Conservation (phyloP, 2,888 invertebrate genomes). For the Athrips mouffetella region DNA sequence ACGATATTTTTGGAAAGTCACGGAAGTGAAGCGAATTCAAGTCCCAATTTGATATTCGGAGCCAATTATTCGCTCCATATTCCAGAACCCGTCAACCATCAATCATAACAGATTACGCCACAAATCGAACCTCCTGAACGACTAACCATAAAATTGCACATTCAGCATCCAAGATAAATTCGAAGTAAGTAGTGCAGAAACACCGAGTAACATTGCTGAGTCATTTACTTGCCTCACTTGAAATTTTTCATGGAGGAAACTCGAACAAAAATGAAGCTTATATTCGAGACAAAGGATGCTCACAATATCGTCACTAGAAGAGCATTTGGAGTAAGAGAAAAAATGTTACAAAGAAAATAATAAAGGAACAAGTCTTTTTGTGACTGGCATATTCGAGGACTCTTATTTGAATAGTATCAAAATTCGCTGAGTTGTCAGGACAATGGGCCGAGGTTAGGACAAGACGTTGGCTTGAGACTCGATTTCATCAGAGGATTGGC, state of each 20-base stretch:
- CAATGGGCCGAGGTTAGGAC: constrained; percentile 40
- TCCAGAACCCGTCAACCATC: constrained; percentile 48
- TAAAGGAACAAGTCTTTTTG: constrained; percentile 35
- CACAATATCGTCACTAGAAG: constrained; percentile 36
- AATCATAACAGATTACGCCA: constrained; percentile 59
- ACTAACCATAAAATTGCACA: constrained; percentile 61
- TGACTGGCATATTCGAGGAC: constrained; percentile 42
- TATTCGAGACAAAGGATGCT: constrained; percentile 46
- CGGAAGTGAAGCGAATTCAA: constrained; percentile 19
- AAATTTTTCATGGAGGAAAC: constrained; percentile 32
- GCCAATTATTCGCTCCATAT: constrained; percentile 49
- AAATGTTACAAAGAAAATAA: constrained; percentile 40
- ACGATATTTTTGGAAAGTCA: constrained; percentile 21
- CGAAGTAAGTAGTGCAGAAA: constrained; percentile 53
- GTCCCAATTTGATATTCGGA: constrained; percentile 40
- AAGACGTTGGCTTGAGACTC: constrained; percentile 37
- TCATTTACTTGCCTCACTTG: constrained; percentile 43
- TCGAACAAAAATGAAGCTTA: constrained; percentile 42
- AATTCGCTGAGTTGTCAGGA: constrained; percentile 50
- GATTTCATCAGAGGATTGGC: constrained; percentile 41
- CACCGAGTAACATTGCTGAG: constrained; percentile 44
- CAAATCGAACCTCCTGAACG: constrained; percentile 56
- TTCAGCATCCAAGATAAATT: constrained; percentile 56
- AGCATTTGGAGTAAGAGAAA: constrained; percentile 38
- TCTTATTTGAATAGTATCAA: constrained; percentile 51